phyloP scores from a whole-genome alignment of 2,888 invertebrate genomes.

The Drosophila antonietae region DNA sequence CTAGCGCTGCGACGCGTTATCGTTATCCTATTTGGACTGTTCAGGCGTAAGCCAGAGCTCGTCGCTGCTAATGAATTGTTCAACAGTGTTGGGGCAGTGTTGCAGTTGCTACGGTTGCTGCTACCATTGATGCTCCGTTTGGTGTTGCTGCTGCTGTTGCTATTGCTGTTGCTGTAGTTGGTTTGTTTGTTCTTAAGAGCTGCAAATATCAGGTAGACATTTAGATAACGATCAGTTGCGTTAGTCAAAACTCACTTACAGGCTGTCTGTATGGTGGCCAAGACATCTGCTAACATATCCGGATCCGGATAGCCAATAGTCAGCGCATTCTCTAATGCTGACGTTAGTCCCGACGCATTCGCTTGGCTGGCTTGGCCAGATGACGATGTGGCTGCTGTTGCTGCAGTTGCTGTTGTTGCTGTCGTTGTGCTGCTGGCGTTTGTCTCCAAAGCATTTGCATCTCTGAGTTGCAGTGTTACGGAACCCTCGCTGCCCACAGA shows the following conservation, averaged over 20 bases:
- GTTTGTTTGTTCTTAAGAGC: slow-evolving; percentile 72
- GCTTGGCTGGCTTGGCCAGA: slow-evolving; percentile 33
- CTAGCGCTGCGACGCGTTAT: slow-evolving; percentile 67
- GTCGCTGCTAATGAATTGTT: slow-evolving; percentile 48
- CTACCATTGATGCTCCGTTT: slow-evolving; percentile 18
- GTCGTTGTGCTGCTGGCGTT: slow-evolving; percentile 21
- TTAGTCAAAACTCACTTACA: slow-evolving; percentile 77
- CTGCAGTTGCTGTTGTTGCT: slow-evolving; percentile 23
- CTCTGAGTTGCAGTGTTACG: slow-evolving; percentile 84
- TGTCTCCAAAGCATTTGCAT: slow-evolving; percentile 77
- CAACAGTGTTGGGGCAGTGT: slow-evolving; percentile 45
- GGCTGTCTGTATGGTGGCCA: slow-evolving; percentile 88
- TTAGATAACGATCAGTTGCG: neutral
- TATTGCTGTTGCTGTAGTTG: slow-evolving; percentile 34
- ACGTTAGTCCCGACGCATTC: slow-evolving; percentile 60
- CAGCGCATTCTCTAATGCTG: slow-evolving; percentile 87
- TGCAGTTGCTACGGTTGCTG: slow-evolving; percentile 37
- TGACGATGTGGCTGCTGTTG: slow-evolving; percentile 29
- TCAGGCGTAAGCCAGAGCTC: slow-evolving; percentile 44
- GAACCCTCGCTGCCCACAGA: slow-evolving; percentile 85
- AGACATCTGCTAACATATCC: slow-evolving; percentile 90
- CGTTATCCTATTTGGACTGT: slow-evolving; percentile 68
- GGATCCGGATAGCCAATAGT: slow-evolving; percentile 90
- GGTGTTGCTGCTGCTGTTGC: slow-evolving; percentile 35
- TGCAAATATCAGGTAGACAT: slow-evolving; percentile 30